A percentile compares a stretch with the other conserved stretches of the same genome.
Conservation (phyloP, 2,113 vertebrate genomes). For the Bucco capensis region DNA sequence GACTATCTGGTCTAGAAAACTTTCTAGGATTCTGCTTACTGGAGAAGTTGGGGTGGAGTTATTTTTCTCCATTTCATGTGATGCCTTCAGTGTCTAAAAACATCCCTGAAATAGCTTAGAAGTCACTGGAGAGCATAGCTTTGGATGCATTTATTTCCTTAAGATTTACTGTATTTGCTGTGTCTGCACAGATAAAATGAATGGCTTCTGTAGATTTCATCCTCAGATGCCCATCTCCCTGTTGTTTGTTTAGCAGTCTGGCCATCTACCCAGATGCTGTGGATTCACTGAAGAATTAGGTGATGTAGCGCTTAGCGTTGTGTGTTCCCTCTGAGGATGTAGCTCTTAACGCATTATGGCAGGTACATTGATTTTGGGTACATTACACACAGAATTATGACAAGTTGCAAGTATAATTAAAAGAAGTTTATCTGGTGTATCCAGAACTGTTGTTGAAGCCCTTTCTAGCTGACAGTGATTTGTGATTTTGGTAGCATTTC, state of each 20-base stretch:
- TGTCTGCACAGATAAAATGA: neutral
- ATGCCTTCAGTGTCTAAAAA: neutral
- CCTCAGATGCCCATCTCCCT: neutral
- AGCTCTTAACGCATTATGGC: neutral
- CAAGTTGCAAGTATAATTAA: conserved; percentile 23
- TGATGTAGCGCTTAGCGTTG: neutral
- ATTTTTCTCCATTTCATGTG: neutral
- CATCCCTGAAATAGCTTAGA: neutral
- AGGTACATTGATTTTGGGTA: conserved; percentile 17
- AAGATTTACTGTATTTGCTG: neutral
- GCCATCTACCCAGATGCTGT: neutral
- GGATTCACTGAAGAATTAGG: neutral
- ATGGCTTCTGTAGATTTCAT: neutral
- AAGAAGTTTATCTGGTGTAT: neutral
- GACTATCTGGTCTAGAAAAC: neutral
- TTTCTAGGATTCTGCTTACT: neutral
- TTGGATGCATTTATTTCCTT: neutral
- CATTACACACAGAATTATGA: neutral
- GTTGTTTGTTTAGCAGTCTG: neutral
- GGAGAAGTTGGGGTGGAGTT: neutral
- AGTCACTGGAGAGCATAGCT: neutral
- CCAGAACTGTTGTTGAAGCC: neutral
- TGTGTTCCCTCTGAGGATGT: conserved; percentile 9
- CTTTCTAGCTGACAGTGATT: neutral
- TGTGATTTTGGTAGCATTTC: neutral